Evolutionary conservation across 2,797 vertebrate species (phyloP), one percentile per base, ranked within the genome.

Genomic region (Squalus acanthias): DNA sequence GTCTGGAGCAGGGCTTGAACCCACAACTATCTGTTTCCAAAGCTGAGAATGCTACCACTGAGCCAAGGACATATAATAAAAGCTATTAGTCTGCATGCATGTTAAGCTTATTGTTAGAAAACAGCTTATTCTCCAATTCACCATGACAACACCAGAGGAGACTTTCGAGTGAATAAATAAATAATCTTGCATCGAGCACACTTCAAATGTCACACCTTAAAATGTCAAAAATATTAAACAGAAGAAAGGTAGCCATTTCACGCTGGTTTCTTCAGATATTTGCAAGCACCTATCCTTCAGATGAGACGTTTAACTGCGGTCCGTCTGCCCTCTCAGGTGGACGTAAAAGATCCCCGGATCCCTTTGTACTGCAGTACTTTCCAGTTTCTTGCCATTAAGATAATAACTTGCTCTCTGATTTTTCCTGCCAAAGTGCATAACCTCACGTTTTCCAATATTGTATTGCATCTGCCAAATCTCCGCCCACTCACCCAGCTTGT

Each of bases 191-290:
- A 91, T n/a, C 88, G 15, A n/a, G 60, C 29, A 65, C 13, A 92
- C 60, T 65, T 92, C 89, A 92, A 92, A 92, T 92, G 29, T 92
- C 89, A 65, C 60, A 92, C 1, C 60, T 65, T 29, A 92, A 92
- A 92, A 92, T 92, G 60, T 92, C 60, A 92, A 65, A 65, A 65
- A n/a, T 92, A 20, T 67, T 39, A 92, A 92, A 63, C 89, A 92
- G 26, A 15, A n/a, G 60, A 63, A 92, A 65, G 12, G 57, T n/a
- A 92, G 33, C 57, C 60, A 65, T 92, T 92, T 92, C 60, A 6
- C n/a, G 33, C 50, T 57, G 79, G 39, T 65, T 65, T 65, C 33
- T 1, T n/a, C 6, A 92, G 60, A n/a, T 8, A n/a, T 15, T 92
- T 92, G 60, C 0, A 12, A 87, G 20, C 20, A 50, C 0, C 82